These are phyloP conservation scores for Hoplodrina blanda DNA, from an alignment of 2,888 invertebrate genomes.

Conservation along the genomic window DNA sequence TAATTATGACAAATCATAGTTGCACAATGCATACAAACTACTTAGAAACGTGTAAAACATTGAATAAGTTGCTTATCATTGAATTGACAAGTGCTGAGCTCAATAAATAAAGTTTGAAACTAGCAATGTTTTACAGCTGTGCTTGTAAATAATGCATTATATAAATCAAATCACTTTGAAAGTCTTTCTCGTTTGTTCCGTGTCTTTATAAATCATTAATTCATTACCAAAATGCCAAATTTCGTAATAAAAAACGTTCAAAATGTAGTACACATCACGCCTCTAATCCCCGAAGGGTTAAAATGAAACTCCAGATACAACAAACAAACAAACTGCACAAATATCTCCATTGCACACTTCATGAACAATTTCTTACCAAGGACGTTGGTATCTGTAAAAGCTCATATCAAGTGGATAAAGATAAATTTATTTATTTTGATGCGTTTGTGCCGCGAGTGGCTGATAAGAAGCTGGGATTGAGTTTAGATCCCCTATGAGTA, in stretches of 20 bases:
- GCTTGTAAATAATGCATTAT: not conserved
- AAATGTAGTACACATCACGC: no score
- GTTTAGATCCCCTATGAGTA: conserved; percentile 36
- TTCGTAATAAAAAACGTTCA: no score
- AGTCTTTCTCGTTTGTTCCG: no score
- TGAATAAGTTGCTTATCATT: conserved; percentile 50
- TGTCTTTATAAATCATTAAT: no score
- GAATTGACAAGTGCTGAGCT: conserved; percentile 32
- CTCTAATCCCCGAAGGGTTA: no score
- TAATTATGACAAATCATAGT: conserved; percentile 12
- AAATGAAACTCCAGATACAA: not conserved
- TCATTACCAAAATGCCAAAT: no score
- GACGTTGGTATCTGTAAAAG: conserved; percentile 66
- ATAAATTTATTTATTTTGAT: conserved; percentile 62
- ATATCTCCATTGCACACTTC: not conserved
- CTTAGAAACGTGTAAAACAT: conserved; percentile 36
- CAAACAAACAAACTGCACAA: conserved; percentile 23
- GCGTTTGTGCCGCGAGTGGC: conserved; percentile 46
- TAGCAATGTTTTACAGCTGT: not conserved
- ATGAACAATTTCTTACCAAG: conserved; percentile 47
- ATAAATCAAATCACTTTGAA: no score
- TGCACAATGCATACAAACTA: conserved; percentile 46
- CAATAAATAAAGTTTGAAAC: conserved; percentile 22
- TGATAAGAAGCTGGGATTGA: conserved; percentile 40
- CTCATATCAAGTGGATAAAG: conserved; percentile 62